A percentile compares a stretch with the other conserved stretches of the same genome.
Conservation (phyloP, 2,888 invertebrate species). For the Cloeon dipterum region DNA sequence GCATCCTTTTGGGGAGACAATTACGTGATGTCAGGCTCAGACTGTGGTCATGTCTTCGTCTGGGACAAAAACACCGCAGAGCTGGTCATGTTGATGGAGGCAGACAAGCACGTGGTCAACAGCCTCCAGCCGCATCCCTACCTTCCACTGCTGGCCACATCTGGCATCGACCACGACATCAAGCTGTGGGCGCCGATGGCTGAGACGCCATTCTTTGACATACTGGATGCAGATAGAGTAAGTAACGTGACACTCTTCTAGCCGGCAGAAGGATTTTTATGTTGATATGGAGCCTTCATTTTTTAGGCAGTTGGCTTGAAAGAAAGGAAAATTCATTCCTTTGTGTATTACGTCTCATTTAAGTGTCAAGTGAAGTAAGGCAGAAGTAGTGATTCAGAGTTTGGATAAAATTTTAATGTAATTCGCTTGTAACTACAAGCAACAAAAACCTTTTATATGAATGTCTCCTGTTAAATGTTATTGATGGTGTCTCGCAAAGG, state of each 20-base stretch:
- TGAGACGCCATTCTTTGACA: slow-evolving; percentile 34
- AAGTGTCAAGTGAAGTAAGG: no score
- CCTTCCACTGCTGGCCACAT: slow-evolving; percentile 50
- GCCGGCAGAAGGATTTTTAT: not conserved
- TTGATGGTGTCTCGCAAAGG: no score
- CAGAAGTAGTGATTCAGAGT: no score
- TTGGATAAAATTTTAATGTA: no score
- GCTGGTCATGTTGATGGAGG: slow-evolving; percentile 50
- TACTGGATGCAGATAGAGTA: slow-evolving; percentile 36
- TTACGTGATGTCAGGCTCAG: slow-evolving; percentile 68
- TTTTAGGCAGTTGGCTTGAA: not conserved
- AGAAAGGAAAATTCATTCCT: not conserved
- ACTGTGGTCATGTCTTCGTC: slow-evolving; percentile 68
- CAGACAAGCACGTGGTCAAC: slow-evolving; percentile 64
- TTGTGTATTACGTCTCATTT: not conserved
- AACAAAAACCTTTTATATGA: no score
- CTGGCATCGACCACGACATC: slow-evolving; percentile 73
- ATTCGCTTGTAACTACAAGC: no score
- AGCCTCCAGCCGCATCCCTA: slow-evolving; percentile 65
- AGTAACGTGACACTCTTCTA: slow-evolving; percentile 12
- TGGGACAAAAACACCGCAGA: slow-evolving; percentile 51
- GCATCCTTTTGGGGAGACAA: slow-evolving; percentile 64
- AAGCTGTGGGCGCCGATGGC: slow-evolving; percentile 60
- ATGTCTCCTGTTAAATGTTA: no score
- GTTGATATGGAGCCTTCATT: no score